Conservation (phyloP, 30 jellyfish, hydroid and myxozoan genomes). For the Pelagia noctiluca region DNA sequence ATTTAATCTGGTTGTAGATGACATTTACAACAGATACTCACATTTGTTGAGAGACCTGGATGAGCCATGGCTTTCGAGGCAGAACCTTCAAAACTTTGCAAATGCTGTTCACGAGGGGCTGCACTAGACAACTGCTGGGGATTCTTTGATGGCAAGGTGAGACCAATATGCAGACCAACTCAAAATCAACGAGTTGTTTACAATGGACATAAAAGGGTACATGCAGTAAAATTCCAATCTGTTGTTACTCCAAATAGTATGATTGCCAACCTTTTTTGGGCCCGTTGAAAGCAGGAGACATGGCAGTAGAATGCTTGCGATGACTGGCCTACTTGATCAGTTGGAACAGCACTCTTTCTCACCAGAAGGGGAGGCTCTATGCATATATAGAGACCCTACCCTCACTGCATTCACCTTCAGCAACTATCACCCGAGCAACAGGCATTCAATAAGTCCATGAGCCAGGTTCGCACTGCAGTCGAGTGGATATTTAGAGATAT, state of each 20-base stretch:
- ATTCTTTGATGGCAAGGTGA: constrained; percentile 33
- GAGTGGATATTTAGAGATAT: constrained; percentile 63
- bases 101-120: constrained; percentile 71
- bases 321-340: constrained; percentile 48
- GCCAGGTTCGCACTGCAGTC: constrained; percentile 48
- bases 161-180: constrained; percentile 53
- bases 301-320: constrained; percentile 29
- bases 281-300: constrained; percentile 20
- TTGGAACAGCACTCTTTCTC: constrained; percentile 43
- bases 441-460: constrained; percentile 67
- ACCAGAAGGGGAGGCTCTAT: constrained; percentile 26
- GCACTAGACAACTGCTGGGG: constrained; percentile 57
- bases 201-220: constrained; percentile 57
- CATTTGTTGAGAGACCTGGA: constrained; percentile 42
- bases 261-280: constrained; percentile 40
- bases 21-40: constrained; percentile 10
- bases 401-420: constrained; percentile 45
- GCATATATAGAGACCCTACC: constrained; percentile 67
- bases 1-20: constrained; percentile 26
- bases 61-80: constrained; percentile 68
- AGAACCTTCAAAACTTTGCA: constrained; percentile 35
- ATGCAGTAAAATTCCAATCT: constrained; percentile 23
- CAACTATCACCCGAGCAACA: constrained; percentile 30
- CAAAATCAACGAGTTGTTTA: constrained; percentile 39
- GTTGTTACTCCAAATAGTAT: constrained; percentile 47